Evolutionary conservation across 2,797 vertebrate genomes (phyloP).

Genomic region (Austrolebias charrua): DNA sequence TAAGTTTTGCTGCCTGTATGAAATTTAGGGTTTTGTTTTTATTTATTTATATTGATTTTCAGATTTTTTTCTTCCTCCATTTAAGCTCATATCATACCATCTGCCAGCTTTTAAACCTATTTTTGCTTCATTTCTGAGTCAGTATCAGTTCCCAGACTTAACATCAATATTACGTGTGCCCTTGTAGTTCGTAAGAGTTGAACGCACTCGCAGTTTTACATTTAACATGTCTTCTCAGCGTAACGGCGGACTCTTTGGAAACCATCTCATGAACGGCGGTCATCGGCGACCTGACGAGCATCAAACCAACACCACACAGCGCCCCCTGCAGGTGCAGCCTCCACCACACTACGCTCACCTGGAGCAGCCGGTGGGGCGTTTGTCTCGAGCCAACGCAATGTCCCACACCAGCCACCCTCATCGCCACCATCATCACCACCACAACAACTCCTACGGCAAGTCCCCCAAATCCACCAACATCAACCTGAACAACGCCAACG

Average conservation of each 20-base stretch:
- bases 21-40: constrained; percentile 25
- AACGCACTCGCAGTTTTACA: constrained; percentile 55
- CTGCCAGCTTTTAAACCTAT: constrained; percentile 71
- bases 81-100: constrained; percentile 72
- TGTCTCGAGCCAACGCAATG: constrained; percentile 81
- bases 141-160: constrained; percentile 58
- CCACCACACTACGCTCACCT: constrained; percentile 88
- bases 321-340: constrained; percentile 92
- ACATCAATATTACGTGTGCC: constrained; percentile 58
- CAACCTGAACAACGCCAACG: constrained; percentile 99
- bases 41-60: constrained; percentile 43
- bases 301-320: constrained; percentile 95
- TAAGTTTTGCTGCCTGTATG: constrained; percentile 24
- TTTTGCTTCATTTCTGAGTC: constrained; percentile 68
- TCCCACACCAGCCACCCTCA: constrained; percentile 76
- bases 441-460: constrained; percentile 91
- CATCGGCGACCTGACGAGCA: constrained; percentile 89
- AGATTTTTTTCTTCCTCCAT: constrained; percentile 59
- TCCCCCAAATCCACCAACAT: constrained; percentile 96
- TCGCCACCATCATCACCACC: constrained; percentile 86
- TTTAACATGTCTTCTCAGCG: constrained; percentile 85
- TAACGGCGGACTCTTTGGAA: constrained; percentile 95
- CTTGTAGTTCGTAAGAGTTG: constrained; percentile 7
- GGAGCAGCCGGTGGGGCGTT: constrained; percentile 83
- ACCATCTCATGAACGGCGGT: constrained; percentile 93